A percentile compares a stretch with the other conserved stretches of the same genome.
These are phyloP conservation scores for Trisateles emortualis DNA, from an alignment of 2,888 invertebrate genomes.

Conservation along the genomic window DNA sequence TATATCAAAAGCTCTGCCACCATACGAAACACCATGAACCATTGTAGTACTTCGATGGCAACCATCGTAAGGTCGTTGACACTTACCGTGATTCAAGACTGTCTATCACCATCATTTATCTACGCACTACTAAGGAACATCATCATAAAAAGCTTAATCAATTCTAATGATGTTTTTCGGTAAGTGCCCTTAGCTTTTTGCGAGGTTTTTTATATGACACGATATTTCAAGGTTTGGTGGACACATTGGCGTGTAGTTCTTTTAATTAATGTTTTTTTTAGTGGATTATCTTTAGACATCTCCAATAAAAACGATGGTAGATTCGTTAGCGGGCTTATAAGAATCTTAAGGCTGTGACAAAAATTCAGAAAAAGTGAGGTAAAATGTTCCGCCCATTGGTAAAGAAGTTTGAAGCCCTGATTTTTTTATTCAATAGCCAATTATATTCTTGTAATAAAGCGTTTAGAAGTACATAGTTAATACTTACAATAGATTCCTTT, in stretches of 20 bases:
- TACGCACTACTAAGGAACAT: conserved; percentile 36
- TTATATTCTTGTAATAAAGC: no score
- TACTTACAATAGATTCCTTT: no score
- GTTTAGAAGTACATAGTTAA: no score
- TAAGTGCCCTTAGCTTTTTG: conserved; percentile 70
- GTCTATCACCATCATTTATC: conserved; percentile 61
- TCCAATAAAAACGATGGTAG: no score
- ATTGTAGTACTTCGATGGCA: conserved; percentile 26
- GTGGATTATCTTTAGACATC: background rate
- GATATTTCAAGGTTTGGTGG: conserved; percentile 51
- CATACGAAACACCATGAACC: conserved; percentile 23
- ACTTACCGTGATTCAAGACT: conserved; percentile 61
- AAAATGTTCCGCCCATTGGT: no score
- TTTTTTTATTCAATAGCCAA: no score
- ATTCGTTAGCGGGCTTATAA: no score
- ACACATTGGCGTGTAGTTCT: conserved; percentile 23
- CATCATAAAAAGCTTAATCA: conserved; percentile 67
- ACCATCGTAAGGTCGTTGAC: conserved; percentile 40
- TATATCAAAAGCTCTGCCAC: conserved; percentile 29
- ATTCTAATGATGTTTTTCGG: conserved; percentile 68
- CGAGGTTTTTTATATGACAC: conserved; percentile 53
- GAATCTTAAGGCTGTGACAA: no score
- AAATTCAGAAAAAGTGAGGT: no score
- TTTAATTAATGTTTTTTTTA: background rate
- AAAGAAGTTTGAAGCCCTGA: no score